Evolutionary conservation across 2,113 vertebrate genomes (phyloP).

Genomic region (Ailuropoda melanoleuca): DNA sequence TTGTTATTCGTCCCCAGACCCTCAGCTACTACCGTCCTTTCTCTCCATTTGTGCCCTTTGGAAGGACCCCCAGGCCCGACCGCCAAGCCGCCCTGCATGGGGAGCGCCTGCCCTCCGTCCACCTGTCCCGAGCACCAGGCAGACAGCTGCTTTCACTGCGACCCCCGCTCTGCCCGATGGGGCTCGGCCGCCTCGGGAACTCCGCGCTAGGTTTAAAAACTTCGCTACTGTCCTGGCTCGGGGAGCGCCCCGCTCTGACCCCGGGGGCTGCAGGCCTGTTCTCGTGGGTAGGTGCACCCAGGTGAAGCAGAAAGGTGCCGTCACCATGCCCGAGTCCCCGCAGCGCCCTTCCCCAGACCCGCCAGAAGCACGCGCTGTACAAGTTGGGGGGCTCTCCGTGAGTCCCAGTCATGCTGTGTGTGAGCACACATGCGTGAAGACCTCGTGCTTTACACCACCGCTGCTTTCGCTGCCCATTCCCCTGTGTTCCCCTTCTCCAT

Average conservation of each 20-base stretch:
- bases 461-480: rapidly evolving
- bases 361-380: neutral
- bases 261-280: neutral
- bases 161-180: neutral
- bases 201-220: too few relatives aligned
- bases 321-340: rapidly evolving
- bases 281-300: neutral
- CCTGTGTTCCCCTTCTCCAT: neutral
- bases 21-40: neutral
- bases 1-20: neutral
- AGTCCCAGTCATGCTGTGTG: neutral
- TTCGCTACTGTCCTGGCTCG: neutral
- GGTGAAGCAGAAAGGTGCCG: neutral
- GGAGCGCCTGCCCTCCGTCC: neutral
- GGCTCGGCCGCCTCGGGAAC: neutral
- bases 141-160: neutral
- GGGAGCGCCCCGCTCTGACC: neutral
- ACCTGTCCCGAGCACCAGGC: neutral
- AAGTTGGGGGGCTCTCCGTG: neutral
- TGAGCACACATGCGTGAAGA: neutral
- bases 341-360: neutral
- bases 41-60: neutral
- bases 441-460: neutral
- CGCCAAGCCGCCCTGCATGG: neutral
- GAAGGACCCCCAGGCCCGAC: neutral